These are phyloP conservation scores for Sylvilagus floridanus DNA, from an alignment of 2,797 vertebrate genomes.

Conservation along the genomic window DNA sequence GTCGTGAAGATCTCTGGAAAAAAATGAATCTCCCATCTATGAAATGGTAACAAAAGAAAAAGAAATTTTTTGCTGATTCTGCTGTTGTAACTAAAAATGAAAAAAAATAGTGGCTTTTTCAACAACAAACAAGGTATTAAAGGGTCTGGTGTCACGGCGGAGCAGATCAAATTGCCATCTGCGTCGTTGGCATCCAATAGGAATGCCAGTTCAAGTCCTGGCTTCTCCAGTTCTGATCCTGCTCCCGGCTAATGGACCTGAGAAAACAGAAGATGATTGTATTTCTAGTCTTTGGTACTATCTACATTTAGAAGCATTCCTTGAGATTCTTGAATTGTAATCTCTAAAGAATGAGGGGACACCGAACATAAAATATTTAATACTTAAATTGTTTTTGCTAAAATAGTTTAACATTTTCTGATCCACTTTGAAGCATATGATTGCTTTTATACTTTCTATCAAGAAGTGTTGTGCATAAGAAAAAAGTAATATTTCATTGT, in stretches of 20 bases:
- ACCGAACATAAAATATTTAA: not conserved
- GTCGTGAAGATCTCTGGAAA: not conserved
- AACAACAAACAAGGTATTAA: too few species aligned
- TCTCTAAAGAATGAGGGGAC: not conserved
- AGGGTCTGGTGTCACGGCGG: too few species aligned
- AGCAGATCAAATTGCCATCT: too few species aligned
- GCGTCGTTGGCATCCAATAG: too few species aligned
- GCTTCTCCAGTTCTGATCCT: too few species aligned
- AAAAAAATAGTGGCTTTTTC: not conserved
- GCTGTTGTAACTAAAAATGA: not conserved
- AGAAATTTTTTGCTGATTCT: not conserved
- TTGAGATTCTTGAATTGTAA: not conserved
- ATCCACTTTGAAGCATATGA: not conserved
- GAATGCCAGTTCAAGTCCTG: too few species aligned
- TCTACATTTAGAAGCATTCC: not conserved
- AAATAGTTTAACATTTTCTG: not conserved
- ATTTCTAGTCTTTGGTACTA: not conserved
- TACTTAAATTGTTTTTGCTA: not conserved
- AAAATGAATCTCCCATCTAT: not conserved
- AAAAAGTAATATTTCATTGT: not conserved
- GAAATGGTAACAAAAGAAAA: not conserved
- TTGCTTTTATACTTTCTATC: not conserved
- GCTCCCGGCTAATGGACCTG: too few species aligned
- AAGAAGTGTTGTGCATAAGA: not conserved
- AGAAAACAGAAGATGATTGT: not conserved